A percentile compares a stretch with the other conserved stretches of the same genome.
Evolutionary conservation across 2,797 vertebrate species (phyloP).

Genomic region (Vultur gryphus): DNA sequence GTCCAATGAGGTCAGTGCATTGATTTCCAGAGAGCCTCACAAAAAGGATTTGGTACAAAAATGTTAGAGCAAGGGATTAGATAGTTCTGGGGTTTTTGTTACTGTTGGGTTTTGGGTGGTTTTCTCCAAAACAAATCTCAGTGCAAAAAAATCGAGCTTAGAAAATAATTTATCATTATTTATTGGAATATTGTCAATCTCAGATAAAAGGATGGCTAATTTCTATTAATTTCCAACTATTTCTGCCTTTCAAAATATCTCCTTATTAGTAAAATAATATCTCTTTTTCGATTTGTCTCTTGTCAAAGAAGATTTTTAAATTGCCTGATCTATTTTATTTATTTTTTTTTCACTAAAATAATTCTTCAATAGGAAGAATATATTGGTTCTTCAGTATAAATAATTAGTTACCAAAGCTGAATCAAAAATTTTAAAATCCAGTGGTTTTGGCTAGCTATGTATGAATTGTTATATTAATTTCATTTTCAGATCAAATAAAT

Average conservation of each 20-base stretch:
- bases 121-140: background rate
- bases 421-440: background rate
- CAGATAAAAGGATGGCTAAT: background rate
- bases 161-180: background rate
- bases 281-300: background rate
- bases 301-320: background rate
- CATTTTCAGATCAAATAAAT: background rate
- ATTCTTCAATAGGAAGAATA: background rate
- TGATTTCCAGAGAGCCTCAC: background rate
- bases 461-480: background rate
- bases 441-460: background rate
- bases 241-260: background rate
- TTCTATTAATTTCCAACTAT: background rate
- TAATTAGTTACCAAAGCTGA: background rate
- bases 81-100: background rate
- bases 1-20: background rate
- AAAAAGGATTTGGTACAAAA: background rate
- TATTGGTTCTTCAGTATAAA: background rate
- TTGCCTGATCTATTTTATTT: background rate
- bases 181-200: background rate
- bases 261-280: background rate
- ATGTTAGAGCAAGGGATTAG: background rate
- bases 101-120: accelerated
- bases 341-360: background rate
- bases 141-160: background rate